phyloP scores from a whole-genome alignment of 2,113 vertebrate species.

The Noctilio leporinus region DNA sequence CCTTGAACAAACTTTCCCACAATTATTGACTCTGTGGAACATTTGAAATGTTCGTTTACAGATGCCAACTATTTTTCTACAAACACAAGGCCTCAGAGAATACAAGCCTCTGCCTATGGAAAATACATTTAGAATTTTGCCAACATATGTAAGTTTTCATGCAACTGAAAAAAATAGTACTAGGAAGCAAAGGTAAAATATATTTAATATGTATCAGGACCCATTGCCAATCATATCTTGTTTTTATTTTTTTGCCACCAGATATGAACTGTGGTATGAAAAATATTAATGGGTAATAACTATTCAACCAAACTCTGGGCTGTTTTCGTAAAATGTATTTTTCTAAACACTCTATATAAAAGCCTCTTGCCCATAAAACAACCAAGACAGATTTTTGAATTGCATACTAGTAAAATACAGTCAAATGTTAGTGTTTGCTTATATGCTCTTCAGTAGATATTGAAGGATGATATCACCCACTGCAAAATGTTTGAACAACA shows the following conservation, averaged over 20 bases:
- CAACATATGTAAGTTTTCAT: background rate
- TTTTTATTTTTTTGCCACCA: background rate
- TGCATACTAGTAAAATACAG: background rate
- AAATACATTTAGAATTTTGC: background rate
- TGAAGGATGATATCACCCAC: background rate
- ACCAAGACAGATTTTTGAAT: background rate
- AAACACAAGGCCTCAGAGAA: background rate
- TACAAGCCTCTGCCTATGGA: background rate
- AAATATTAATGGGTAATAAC: background rate
- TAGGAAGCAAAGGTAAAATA: background rate
- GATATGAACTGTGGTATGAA: background rate
- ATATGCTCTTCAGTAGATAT: slow-evolving; percentile 9
- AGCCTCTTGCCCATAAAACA: background rate
- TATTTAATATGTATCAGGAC: background rate
- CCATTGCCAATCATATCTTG: background rate
- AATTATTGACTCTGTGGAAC: background rate
- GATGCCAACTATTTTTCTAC: background rate
- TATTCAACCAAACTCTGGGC: background rate
- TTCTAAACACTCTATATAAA: background rate
- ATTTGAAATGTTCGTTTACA: background rate
- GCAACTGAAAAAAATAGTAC: slow-evolving; percentile 6
- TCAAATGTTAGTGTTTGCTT: background rate
- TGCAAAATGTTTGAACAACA: background rate
- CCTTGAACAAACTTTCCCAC: background rate
- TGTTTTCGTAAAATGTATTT: background rate